phyloP scores from a whole-genome alignment of 2,797 vertebrate genomes.

The Fundulus diaphanus region DNA sequence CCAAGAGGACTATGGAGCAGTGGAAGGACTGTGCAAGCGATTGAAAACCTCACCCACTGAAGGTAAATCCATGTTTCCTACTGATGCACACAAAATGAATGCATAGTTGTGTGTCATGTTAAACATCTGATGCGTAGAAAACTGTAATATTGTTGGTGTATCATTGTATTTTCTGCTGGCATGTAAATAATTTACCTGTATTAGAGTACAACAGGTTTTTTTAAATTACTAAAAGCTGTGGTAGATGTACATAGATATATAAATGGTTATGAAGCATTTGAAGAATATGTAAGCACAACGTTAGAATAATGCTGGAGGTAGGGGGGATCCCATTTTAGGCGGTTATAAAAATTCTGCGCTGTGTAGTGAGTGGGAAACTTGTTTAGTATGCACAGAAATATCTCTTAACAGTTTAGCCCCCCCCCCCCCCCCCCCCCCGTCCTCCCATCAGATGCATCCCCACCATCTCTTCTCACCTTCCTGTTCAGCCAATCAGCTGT shows the following conservation, averaged over 20 bases:
- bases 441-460: constrained; percentile 23
- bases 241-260: constrained; percentile 18
- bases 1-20: constrained; percentile 93
- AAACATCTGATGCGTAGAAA: constrained; percentile 16
- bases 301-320: constrained; percentile 38
- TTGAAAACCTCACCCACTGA: constrained; percentile 95
- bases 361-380: constrained; percentile 45
- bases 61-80: constrained; percentile 82
- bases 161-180: not conserved
- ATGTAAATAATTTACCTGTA: not conserved
- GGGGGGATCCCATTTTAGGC: constrained; percentile 62
- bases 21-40: constrained; percentile 93
- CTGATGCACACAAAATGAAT: constrained; percentile 22
- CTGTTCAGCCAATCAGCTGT: constrained; percentile 56
- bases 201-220: constrained; percentile 1
- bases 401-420: constrained; percentile 53
- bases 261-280: constrained; percentile 42
- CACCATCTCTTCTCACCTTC: constrained; percentile 42
- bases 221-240: constrained; percentile 6
- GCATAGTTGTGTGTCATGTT: constrained; percentile 2
- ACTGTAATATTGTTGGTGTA: not conserved
- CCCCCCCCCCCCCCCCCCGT: constrained; percentile 8
- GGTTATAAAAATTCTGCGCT: constrained; percentile 47
- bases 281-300: constrained; percentile 50
- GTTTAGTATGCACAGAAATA: constrained; percentile 66